These are phyloP conservation scores for Agonopterix alstromeriana DNA, from an alignment of 2,888 invertebrate species.

Conservation along the genomic window DNA sequence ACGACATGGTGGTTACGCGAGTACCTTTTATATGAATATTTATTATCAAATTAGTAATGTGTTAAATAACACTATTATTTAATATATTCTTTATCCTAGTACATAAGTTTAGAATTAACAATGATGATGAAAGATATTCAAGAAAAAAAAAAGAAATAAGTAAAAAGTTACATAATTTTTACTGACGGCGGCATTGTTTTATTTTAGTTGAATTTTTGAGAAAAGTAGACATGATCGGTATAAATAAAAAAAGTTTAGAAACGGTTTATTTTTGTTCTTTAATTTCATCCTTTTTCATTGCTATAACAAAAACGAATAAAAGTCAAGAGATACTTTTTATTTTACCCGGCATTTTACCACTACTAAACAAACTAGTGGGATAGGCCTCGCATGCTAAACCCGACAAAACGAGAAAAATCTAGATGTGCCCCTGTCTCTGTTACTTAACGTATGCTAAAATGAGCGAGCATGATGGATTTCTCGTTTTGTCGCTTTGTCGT, in stretches of 20 bases:
- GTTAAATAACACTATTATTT: constrained; percentile 16
- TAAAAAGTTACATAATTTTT: constrained; percentile 14
- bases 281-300: not conserved
- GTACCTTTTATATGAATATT: constrained; percentile 61
- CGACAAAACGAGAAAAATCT: too few relatives aligned
- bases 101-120: constrained; percentile 17
- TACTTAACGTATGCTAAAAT: too few relatives aligned
- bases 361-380: too few relatives aligned
- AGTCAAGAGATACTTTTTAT: too few relatives aligned
- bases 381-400: too few relatives aligned
- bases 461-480: too few relatives aligned
- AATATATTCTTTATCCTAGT: constrained; percentile 9
- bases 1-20: constrained; percentile 67
- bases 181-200: constrained; percentile 19
- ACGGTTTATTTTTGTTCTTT: not conserved
- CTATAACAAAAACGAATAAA: too few relatives aligned
- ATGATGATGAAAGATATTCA: constrained; percentile 26
- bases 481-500: too few relatives aligned
- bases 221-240: not conserved
- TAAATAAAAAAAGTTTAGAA: not conserved
- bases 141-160: constrained; percentile 12
- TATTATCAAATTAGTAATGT: constrained; percentile 27
- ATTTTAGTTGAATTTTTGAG: constrained; percentile 10
- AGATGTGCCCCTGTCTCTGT: too few relatives aligned
- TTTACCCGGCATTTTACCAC: too few relatives aligned